phyloP scores from a whole-genome alignment of 2,797 vertebrate genomes.

The Fringilla coelebs region DNA sequence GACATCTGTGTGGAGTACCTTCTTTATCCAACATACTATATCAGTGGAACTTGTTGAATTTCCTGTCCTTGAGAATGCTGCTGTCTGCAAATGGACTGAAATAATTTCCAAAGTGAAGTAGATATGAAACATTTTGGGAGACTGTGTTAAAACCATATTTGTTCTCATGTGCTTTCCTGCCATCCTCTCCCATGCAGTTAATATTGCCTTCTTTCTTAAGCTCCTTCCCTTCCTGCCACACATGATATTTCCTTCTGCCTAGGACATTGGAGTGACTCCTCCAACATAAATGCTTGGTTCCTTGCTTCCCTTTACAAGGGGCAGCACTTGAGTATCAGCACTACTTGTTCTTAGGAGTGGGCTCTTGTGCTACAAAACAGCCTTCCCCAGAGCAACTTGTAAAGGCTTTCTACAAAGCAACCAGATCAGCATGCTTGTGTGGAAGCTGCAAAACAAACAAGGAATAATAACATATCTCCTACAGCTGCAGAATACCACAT shows the following conservation, averaged over 20 bases:
- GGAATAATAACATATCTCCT: background rate
- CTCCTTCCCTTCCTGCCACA: background rate
- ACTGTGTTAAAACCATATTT: background rate
- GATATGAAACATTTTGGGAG: background rate
- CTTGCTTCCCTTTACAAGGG: background rate
- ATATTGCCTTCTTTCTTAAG: background rate
- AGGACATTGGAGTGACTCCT: background rate
- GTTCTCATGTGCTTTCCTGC: background rate
- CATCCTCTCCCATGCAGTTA: background rate
- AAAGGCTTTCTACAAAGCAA: background rate
- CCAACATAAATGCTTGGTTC: background rate
- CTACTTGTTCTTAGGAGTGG: background rate
- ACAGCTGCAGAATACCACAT: constrained; percentile 3
- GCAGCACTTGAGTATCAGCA: background rate
- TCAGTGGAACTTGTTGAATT: background rate
- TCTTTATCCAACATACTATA: background rate
- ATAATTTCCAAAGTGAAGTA: background rate
- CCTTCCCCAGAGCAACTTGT: background rate
- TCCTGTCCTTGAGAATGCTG: background rate
- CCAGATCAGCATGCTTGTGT: background rate
- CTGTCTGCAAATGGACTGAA: background rate
- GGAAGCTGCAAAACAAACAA: constrained; percentile 14
- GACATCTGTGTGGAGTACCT: background rate
- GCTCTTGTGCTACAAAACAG: background rate
- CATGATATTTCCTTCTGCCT: background rate